These are phyloP conservation scores for Thunnus thynnus DNA, from an alignment of 2,113 vertebrate genomes.

Conservation along the genomic window DNA sequence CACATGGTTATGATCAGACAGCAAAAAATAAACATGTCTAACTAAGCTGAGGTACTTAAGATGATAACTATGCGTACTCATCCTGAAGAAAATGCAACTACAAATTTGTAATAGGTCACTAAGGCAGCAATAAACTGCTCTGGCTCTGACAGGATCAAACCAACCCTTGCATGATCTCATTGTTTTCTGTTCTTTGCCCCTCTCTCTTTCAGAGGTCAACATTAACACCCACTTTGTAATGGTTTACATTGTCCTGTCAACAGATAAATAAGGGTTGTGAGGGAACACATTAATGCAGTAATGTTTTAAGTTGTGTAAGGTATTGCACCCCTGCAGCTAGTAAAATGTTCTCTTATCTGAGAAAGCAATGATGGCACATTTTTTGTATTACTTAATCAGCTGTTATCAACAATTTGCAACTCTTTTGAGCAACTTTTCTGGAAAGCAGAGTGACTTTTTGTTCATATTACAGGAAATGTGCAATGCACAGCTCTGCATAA, in stretches of 20 bases:
- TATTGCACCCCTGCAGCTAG: background rate
- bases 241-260: background rate
- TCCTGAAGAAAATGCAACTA: background rate
- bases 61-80: background rate
- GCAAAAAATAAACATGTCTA: background rate
- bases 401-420: slow-evolving; percentile 18
- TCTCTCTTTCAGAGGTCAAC: background rate
- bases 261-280: background rate
- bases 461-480: slow-evolving; percentile 25
- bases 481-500: background rate
- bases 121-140: background rate
- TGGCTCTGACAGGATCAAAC: background rate
- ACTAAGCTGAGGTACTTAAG: background rate
- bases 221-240: background rate
- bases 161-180: background rate
- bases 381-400: slow-evolving; percentile 39
- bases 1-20: background rate
- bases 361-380: background rate
- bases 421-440: slow-evolving; percentile 2
- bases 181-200: background rate
- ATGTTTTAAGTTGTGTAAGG: slow-evolving; percentile 1
- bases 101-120: background rate
- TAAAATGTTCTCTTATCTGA: background rate
- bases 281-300: background rate
- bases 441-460: background rate